phyloP scores from a whole-genome alignment of 2,113 vertebrate species.

The Ochotona princeps region DNA sequence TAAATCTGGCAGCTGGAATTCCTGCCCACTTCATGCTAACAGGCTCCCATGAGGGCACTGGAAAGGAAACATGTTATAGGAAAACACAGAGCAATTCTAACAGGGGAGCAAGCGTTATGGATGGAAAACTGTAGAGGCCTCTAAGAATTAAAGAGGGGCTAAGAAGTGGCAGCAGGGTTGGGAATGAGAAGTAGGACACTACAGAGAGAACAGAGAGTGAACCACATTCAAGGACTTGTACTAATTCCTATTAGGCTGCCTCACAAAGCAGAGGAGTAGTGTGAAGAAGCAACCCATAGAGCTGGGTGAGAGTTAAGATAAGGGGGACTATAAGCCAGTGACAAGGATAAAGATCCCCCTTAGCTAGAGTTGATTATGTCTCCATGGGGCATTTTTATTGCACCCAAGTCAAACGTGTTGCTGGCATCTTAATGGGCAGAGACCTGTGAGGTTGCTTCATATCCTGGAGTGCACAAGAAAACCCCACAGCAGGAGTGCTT shows the following conservation, averaged over 20 bases:
- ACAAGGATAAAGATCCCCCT: neutral
- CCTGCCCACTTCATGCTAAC: neutral
- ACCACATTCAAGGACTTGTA: neutral
- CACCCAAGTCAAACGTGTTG: neutral
- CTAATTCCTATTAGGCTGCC: neutral
- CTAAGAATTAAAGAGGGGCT: neutral
- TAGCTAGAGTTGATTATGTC: neutral
- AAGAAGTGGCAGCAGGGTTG: neutral
- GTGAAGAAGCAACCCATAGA: neutral
- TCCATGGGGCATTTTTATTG: neutral
- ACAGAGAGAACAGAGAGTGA: neutral
- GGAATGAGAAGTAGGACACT: neutral
- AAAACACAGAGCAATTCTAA: neutral
- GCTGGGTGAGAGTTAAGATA: neutral
- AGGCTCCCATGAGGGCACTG: neutral
- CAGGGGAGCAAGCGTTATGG: neutral
- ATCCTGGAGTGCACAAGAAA: accelerated
- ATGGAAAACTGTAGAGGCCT: neutral
- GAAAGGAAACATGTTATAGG: neutral
- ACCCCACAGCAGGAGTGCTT: too few relatives aligned
- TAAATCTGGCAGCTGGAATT: neutral
- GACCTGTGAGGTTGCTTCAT: neutral
- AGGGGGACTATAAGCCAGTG: neutral
- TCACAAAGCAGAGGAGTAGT: neutral
- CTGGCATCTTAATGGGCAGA: neutral